Evolutionary conservation across 2,888 invertebrate genomes (phyloP).

Genomic region (Epistrophe grossulariae): DNA sequence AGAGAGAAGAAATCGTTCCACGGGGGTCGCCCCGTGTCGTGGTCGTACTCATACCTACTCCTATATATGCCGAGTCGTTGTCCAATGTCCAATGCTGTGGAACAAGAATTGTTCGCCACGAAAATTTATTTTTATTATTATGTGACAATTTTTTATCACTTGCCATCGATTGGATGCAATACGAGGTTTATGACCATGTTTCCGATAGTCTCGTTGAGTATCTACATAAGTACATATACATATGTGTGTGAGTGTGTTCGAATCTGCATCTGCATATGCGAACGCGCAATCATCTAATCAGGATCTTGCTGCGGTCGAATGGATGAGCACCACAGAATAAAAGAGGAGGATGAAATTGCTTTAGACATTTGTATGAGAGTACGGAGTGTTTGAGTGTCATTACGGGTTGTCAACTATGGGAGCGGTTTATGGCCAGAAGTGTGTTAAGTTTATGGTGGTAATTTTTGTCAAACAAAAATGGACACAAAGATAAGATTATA

Average conservation of each 20-base stretch:
- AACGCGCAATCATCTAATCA: constrained; percentile 69
- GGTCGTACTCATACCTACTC: constrained; percentile 31
- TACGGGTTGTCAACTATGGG: constrained; percentile 65
- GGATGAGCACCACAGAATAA: constrained; percentile 36
- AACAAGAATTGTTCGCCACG: constrained; percentile 73
- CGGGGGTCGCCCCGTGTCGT: constrained; percentile 38
- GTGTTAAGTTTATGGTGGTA: constrained; percentile 64
- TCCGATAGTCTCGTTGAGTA: constrained; percentile 48
- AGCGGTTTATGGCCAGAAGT: constrained; percentile 65
- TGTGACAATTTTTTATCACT: constrained; percentile 76
- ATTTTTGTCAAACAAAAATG: constrained; percentile 64
- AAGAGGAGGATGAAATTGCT: constrained; percentile 46
- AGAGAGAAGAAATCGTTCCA: constrained; percentile 46
- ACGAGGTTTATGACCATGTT: constrained; percentile 74
- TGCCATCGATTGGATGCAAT: constrained; percentile 76
- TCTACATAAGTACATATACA: no score
- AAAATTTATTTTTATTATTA: constrained; percentile 75
- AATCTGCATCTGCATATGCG: constrained; percentile 13
- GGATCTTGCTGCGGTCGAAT: constrained; percentile 62
- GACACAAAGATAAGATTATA: constrained; percentile 42
- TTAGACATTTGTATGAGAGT: constrained; percentile 35
- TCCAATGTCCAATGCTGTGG: constrained; percentile 28
- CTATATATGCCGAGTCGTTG: neutral
- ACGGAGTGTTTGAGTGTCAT: constrained; percentile 65
- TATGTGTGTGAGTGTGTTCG: neutral